Base-by-base conservation (phyloP, 2,888 invertebrate species). In the Ormyrus rosae region DNA sequence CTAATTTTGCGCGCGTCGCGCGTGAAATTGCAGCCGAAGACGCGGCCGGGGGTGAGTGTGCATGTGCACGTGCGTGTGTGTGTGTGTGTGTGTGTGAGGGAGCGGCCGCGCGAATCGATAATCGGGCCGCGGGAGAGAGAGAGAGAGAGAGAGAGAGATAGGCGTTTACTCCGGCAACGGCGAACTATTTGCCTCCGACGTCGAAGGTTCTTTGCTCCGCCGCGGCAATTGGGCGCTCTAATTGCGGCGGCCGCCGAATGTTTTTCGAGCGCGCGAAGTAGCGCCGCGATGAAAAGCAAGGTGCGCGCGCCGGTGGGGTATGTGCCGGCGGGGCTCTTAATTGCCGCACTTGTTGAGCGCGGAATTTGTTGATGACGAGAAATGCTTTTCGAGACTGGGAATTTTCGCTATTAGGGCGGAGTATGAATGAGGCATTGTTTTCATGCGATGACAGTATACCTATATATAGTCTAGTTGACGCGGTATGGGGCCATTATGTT, bases 241-340 rank as follows among this genome's bases (percentile, higher is more conserved):
- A 87, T 85, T 85, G 84, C 78, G 79, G 81, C 83, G 83, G 86
- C 81, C 7, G 45, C 10, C 13, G 51, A 68, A 51, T 60, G 46
- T 46, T 65, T 19, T 19, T 56, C n/a, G 50, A 6, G 51, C 51
- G 11, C 13, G 34, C 50, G 51, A n/a, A 10, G 1, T 9, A 19
- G 8, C 5, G 8, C 4, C 10, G 10, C 50, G 45, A 9, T 19
- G 19, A 19, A 19, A 19, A 19, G 19, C 19, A 19, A 13, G 10
- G 2, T 65, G 13, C 9, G 48, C 11, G 8, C 9, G 45, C 3
- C 19, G 9, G 1, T 19, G 19, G 19, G 19, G 19, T 19, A 19
- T 19, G 19, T 19, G 19, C 19, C 19, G 1, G 19, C 19, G 19
- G n/a, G 8, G 7, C 3, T 69, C 45, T 56, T 46, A 19, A 19